phyloP scores from a whole-genome alignment of 2,113 vertebrate genomes.

The Callorhinus ursinus region DNA sequence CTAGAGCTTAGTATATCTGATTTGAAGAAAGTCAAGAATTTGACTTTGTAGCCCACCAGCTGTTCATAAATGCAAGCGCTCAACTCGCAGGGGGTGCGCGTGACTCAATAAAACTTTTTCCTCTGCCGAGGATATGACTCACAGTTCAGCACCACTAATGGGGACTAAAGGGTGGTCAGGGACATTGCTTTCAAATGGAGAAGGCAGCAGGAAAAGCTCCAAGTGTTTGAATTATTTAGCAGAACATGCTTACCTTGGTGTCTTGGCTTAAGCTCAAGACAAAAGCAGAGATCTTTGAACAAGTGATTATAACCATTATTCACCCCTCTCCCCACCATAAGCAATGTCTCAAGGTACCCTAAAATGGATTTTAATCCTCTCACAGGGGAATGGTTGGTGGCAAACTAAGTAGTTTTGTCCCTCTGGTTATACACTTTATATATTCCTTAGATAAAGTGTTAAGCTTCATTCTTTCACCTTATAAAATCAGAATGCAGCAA shows the following conservation, averaged over 20 bases:
- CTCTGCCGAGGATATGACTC: background rate
- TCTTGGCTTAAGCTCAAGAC: slow-evolving; percentile 27
- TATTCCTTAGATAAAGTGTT: background rate
- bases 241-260: background rate
- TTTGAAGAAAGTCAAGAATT: background rate
- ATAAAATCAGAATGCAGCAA: background rate
- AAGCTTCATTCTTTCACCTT: background rate
- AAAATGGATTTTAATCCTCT: background rate
- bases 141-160: slow-evolving; percentile 31
- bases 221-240: slow-evolving; percentile 28
- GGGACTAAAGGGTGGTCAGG: background rate
- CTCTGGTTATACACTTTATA: background rate
- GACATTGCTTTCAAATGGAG: slow-evolving; percentile 5
- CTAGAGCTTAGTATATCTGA: background rate
- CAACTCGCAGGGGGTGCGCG: background rate
- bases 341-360: background rate
- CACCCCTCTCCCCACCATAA: background rate
- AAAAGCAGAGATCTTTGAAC: slow-evolving; percentile 8
- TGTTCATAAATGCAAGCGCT: background rate
- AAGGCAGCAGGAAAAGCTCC: background rate
- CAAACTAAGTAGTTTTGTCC: background rate
- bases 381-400: background rate
- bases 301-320: background rate
- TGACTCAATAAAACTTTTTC: background rate
- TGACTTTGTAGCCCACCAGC: background rate